Evolutionary conservation across 2,113 vertebrate species (phyloP).

Genomic region (Trochalopteron elliotii): DNA sequence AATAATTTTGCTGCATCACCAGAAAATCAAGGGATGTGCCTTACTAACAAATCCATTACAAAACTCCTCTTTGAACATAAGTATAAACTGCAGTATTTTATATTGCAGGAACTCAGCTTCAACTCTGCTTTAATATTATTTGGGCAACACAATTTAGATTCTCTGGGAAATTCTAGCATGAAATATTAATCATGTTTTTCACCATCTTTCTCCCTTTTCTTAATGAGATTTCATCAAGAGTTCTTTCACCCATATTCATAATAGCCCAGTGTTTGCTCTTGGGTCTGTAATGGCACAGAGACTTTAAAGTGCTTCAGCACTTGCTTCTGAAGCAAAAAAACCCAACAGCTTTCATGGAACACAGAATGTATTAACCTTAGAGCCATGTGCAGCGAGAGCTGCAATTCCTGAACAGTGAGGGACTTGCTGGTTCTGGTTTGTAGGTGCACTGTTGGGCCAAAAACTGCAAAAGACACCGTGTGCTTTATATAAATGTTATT

Average conservation of each 20-base stretch:
- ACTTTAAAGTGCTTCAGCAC: not conserved
- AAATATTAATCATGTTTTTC: not conserved
- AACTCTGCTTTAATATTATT: not conserved
- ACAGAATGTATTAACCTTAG: not conserved
- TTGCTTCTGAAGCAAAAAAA: not conserved
- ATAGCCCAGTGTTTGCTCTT: not conserved
- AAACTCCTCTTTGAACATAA: not conserved
- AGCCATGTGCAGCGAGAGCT: not conserved
- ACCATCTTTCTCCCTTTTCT: not conserved
- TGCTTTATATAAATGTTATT: not conserved
- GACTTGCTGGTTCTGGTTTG: not conserved
- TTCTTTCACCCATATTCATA: not conserved
- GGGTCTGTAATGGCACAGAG: not conserved
- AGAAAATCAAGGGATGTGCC: not conserved
- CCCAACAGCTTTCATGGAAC: not conserved
- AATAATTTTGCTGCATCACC: not conserved
- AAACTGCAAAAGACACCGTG: not conserved
- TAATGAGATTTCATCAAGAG: not conserved
- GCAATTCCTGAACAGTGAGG: rapidly evolving
- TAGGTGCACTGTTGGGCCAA: not conserved
- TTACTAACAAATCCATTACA: not conserved
- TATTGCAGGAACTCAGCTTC: not conserved
- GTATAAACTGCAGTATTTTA: not conserved
- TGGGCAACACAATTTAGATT: not conserved
- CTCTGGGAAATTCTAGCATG: not conserved